phyloP scores from a whole-genome alignment of 2,888 invertebrate species.

The Neocrepidodera transversa region DNA sequence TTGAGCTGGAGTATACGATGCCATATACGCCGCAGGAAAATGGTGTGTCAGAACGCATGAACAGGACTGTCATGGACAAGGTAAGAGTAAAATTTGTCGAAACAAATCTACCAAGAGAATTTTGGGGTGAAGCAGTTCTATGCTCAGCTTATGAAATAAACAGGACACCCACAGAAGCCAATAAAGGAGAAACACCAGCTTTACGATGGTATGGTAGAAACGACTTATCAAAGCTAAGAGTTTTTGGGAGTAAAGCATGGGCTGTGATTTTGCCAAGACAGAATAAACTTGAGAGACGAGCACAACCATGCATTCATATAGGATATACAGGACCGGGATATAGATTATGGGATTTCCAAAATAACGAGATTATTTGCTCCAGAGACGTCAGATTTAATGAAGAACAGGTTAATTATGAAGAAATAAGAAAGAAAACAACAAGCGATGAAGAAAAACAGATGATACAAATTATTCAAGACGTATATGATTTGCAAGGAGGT shows the following conservation, averaged over 20 bases:
- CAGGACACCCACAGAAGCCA: slow-evolving; percentile 36
- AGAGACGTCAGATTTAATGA: slow-evolving; percentile 43
- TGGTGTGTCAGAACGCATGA: slow-evolving; percentile 23
- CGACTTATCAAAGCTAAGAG: slow-evolving; percentile 38
- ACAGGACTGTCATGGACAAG: slow-evolving; percentile 20
- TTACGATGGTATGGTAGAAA: slow-evolving; percentile 36
- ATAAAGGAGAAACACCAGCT: slow-evolving; percentile 33
- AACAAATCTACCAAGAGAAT: slow-evolving; percentile 37
- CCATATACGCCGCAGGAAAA: slow-evolving; percentile 43
- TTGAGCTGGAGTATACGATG: slow-evolving; percentile 22
- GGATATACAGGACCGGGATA: slow-evolving; percentile 43
- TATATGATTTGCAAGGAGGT: slow-evolving; percentile 2
- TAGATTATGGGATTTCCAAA: slow-evolving; percentile 38
- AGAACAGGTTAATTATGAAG: slow-evolving; percentile 25
- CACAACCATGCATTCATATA: slow-evolving; percentile 40
- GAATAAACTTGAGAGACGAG: slow-evolving; percentile 40
- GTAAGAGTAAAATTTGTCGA: slow-evolving; percentile 39
- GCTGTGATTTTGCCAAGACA: slow-evolving; percentile 35
- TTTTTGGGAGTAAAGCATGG: slow-evolving; percentile 44
- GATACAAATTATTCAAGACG: too few species aligned
- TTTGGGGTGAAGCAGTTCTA: slow-evolving; percentile 43
- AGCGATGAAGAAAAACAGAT: too few species aligned
- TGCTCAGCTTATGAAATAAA: slow-evolving; percentile 44
- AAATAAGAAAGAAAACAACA: slow-evolving; percentile 14
- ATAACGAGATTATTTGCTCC: slow-evolving; percentile 35